Evolutionary conservation across 2,113 vertebrate species (phyloP).

Genomic region (Rissa tridactyla): DNA sequence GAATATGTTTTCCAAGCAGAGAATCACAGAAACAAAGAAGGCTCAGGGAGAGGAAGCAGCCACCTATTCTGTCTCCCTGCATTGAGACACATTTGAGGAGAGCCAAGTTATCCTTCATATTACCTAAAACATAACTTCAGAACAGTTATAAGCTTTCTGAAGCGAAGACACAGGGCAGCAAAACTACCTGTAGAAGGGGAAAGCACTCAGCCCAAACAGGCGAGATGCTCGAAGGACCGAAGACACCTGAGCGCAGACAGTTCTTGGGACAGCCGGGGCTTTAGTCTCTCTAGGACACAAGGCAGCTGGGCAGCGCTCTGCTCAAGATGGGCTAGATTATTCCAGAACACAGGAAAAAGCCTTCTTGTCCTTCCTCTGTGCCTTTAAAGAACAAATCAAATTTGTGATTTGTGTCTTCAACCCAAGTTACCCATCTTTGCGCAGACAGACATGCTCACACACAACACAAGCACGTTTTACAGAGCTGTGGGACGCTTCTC

Average conservation of each 20-base stretch:
- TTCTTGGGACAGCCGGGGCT: not conserved
- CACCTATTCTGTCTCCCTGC: not conserved
- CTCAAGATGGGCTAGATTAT: not conserved
- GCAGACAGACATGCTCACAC: not conserved
- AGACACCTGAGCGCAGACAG: not conserved
- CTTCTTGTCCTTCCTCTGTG: not conserved
- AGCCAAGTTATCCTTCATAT: not conserved
- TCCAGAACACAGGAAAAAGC: not conserved
- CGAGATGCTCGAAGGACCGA: rapidly evolving
- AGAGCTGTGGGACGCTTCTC: not conserved
- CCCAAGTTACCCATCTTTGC: not conserved
- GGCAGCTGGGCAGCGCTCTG: not conserved
- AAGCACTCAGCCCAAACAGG: not conserved
- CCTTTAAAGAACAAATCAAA: not conserved
- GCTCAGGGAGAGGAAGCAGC: not conserved
- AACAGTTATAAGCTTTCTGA: not conserved
- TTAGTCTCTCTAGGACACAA: not conserved
- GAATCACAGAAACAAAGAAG: not conserved
- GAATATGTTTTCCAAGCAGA: not conserved
- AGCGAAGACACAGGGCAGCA: not conserved
- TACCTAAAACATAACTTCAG: not conserved
- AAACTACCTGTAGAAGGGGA: not conserved
- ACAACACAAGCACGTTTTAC: rapidly evolving
- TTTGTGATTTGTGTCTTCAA: not conserved
- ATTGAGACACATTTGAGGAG: not conserved